These are phyloP conservation scores for Dendrophyllia cribrosa DNA, from an alignment of 64 coral and sea anemone species.

Conservation along the genomic window DNA sequence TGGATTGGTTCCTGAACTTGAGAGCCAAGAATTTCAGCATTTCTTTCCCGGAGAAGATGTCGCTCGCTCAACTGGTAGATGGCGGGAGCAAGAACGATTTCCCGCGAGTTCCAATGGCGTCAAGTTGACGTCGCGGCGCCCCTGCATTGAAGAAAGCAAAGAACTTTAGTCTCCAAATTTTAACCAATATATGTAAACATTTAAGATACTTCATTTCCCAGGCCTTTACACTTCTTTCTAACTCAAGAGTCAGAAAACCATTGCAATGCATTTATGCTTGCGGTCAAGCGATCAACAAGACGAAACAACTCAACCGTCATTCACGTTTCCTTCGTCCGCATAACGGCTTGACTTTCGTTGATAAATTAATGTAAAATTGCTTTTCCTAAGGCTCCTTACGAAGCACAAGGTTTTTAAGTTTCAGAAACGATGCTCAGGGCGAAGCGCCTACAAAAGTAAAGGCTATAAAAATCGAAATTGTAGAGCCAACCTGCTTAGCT, in stretches of 20 bases:
- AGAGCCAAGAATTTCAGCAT: slow-evolving; percentile 98
- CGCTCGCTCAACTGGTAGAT: slow-evolving; percentile 13
- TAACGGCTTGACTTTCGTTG: background rate
- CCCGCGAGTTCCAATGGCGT: slow-evolving; percentile 65
- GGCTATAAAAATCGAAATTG: background rate
- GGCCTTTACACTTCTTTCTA: too few relatives aligned
- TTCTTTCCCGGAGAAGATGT: slow-evolving; percentile 43
- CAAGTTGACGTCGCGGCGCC: slow-evolving; percentile 40
- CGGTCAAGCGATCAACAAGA: slow-evolving; percentile 33
- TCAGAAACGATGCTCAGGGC: background rate
- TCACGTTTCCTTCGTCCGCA: background rate
- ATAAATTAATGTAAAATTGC: background rate
- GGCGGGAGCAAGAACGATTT: slow-evolving; percentile 46
- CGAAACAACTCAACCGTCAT: background rate
- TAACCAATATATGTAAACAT: too few relatives aligned
- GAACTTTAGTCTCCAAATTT: background rate
- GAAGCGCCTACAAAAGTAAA: background rate
- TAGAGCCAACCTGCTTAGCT: background rate
- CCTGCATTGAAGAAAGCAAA: slow-evolving; percentile 2
- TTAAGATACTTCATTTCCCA: too few relatives aligned
- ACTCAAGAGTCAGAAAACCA: slow-evolving; percentile 10
- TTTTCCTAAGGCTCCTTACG: background rate
- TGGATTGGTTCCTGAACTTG: slow-evolving; percentile 97
- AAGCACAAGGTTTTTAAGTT: background rate
- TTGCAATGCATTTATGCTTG: background rate